A percentile compares a stretch with the other conserved stretches of the same genome.
Conservation (phyloP, 1,140 invertebrate genomes). For the Tyrophagus putrescentiae region DNA sequence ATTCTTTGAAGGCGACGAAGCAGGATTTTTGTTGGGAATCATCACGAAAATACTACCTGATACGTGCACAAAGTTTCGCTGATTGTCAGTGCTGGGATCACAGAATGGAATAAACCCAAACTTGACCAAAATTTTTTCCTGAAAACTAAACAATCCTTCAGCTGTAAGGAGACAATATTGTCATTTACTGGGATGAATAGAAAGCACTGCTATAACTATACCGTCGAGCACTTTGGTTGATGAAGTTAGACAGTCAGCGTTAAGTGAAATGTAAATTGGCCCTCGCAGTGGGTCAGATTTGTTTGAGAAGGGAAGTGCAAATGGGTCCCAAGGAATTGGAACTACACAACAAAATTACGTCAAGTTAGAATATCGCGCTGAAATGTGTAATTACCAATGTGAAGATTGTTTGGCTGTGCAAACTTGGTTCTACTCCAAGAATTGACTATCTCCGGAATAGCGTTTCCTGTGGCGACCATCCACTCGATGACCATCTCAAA, state of each 20-base stretch:
- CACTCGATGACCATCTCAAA: conserved; percentile 83
- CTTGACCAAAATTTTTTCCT: conserved; percentile 52
- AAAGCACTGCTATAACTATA: too few relatives aligned
- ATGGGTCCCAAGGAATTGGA: conserved; percentile 82
- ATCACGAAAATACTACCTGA: conserved; percentile 90
- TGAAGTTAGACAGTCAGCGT: conserved; percentile 40
- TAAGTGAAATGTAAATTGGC: conserved; percentile 82
- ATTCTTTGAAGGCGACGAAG: conserved; percentile 10
- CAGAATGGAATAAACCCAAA: conserved; percentile 75
- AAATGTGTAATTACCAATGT: neutral
- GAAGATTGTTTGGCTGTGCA: conserved; percentile 43
- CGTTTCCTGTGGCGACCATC: conserved; percentile 82
- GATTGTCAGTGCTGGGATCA: conserved; percentile 30
- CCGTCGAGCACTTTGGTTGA: neutral
- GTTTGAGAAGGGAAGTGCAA: conserved; percentile 82
- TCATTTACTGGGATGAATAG: too few relatives aligned
- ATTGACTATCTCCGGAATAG: conserved; percentile 77
- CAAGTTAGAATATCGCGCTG: neutral
- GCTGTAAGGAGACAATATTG: too few relatives aligned
- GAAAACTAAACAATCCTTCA: too few relatives aligned
- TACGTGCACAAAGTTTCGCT: conserved; percentile 65
- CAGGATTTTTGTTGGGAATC: conserved; percentile 44
- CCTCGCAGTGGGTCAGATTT: conserved; percentile 91
- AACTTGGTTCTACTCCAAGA: conserved; percentile 73
- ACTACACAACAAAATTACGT: too few relatives aligned